Base-by-base conservation (phyloP, 2,888 invertebrate species). In the Ceraclea dissimilis region DNA sequence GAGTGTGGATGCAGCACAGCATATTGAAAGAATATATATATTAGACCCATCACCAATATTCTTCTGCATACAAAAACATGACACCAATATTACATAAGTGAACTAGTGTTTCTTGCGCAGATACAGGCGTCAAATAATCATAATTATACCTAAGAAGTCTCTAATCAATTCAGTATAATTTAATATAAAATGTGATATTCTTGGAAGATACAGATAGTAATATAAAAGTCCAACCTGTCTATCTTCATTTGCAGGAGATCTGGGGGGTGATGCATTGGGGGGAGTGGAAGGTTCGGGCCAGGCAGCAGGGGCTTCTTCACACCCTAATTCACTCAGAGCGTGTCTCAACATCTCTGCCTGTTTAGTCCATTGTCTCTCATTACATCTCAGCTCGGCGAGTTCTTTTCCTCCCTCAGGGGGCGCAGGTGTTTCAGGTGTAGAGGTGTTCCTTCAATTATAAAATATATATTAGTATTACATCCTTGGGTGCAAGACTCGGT, bases 251-350 rank as follows among this genome's bases (percentile, higher is more conserved):
- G 59, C 57, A 2, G 61, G 59, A 19, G 80, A 75, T 68, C 78
- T 78, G 60, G 83, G 86, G 1, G 57, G 57, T 2, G 85, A 83
- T 6, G 76, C 66, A 74, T 85, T 71, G 72, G 81, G 75, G 65
- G 84, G 76, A 58, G 82, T 73, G 63, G 82, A 70, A n/a, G 90
- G 76, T 71, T 91, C 91, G 11, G 83, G 83, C 69, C 90, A 90
- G 51, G 90, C 92, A 6, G 89, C 86, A 16, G 92, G 92, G 57
- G 89, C 81, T 73, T 92, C 91, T 71, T 92, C 91, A 68, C 91
- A 91, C 55, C 92, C 91, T 22, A 92, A 78, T 71, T 92, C 90
- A 58, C 88, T 90, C 58, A 93, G 73, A n/a, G 92, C 91, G 48
- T 85, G 82, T 66, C 87, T 84, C 63, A 92, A 91, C 70, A 93